These are phyloP conservation scores for Heliconius melpomene DNA, from an alignment of 1,140 invertebrate genomes.

Conservation along the genomic window DNA sequence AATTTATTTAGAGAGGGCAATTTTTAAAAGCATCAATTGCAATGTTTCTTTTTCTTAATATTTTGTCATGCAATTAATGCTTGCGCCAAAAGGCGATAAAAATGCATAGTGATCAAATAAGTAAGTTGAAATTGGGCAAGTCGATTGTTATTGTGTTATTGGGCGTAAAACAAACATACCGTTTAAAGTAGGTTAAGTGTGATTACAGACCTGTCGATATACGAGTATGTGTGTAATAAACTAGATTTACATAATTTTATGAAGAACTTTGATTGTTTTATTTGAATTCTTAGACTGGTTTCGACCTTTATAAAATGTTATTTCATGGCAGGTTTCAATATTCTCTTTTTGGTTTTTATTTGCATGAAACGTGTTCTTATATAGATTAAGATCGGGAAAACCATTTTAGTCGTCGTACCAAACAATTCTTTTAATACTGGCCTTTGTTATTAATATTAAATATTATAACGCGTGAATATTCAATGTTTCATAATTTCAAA, in stretches of 20 bases:
- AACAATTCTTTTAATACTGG: not conserved
- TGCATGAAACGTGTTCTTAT: not conserved
- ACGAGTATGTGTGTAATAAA: not conserved
- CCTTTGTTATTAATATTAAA: too few relatives aligned
- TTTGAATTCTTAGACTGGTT: not conserved
- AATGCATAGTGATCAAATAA: not conserved
- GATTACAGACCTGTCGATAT: not conserved
- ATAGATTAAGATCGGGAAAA: not conserved
- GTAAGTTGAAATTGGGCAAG: not conserved
- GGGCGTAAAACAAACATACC: conserved; percentile 4
- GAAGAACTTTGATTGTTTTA: not conserved
- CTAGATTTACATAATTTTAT: not conserved
- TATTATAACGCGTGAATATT: not conserved
- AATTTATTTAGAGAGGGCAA: too few relatives aligned
- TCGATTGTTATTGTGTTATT: conserved; percentile 1
- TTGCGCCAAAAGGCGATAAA: not conserved
- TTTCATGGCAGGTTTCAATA: too few relatives aligned
- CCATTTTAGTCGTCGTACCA: not conserved
- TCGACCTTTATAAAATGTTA: not conserved
- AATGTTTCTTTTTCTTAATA: not conserved
- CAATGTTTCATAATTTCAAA: not conserved
- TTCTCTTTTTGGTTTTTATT: not conserved
- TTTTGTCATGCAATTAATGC: not conserved
- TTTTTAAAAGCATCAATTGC: too few relatives aligned
- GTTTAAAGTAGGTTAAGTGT: conserved; percentile 7